A percentile compares a stretch with the other conserved stretches of the same genome.
phyloP scores from a whole-genome alignment of 2,113 vertebrate species.

The Chaetodon trifascialis region DNA sequence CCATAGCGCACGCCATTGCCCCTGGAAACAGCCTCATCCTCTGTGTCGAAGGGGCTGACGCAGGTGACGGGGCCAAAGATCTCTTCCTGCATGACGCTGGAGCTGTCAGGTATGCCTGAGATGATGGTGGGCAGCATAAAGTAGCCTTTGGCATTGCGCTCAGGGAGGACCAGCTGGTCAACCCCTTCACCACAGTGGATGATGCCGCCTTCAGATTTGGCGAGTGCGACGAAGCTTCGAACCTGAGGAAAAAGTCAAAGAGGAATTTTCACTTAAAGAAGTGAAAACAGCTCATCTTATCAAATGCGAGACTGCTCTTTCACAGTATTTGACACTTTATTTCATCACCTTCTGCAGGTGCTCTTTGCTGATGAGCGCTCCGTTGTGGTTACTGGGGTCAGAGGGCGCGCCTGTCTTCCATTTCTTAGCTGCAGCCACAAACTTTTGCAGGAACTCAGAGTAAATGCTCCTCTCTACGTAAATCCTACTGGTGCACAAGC shows the following conservation, averaged over 20 bases:
- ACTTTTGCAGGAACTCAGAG: slow-evolving; percentile 89
- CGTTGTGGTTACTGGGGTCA: slow-evolving; percentile 86
- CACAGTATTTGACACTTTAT: background rate
- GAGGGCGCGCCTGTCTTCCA: slow-evolving; percentile 93
- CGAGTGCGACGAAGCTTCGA: slow-evolving; percentile 88
- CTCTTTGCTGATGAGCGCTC: slow-evolving; percentile 94
- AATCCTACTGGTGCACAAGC: slow-evolving; percentile 97
- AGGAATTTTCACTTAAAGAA: background rate
- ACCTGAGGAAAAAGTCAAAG: slow-evolving; percentile 83
- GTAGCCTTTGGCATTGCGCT: slow-evolving; percentile 87
- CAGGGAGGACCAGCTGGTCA: slow-evolving; percentile 85
- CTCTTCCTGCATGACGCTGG: slow-evolving; percentile 96
- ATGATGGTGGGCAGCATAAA: slow-evolving; percentile 95
- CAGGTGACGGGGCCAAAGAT: slow-evolving; percentile 97
- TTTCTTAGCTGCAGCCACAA: slow-evolving; percentile 90
- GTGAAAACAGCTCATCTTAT: rapidly evolving
- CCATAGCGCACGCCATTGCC: slow-evolving; percentile 93
- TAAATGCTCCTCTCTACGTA: slow-evolving; percentile 94
- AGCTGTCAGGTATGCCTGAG: slow-evolving; percentile 87
- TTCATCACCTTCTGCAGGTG: slow-evolving; percentile 92
- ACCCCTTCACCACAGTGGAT: slow-evolving; percentile 94
- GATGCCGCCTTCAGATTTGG: slow-evolving; percentile 88
- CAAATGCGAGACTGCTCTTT: background rate
- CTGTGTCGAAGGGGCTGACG: slow-evolving; percentile 90
- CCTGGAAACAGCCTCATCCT: slow-evolving; percentile 91